Evolutionary conservation across 2,888 invertebrate genomes (phyloP).

Genomic region (Papilio demoleus): DNA sequence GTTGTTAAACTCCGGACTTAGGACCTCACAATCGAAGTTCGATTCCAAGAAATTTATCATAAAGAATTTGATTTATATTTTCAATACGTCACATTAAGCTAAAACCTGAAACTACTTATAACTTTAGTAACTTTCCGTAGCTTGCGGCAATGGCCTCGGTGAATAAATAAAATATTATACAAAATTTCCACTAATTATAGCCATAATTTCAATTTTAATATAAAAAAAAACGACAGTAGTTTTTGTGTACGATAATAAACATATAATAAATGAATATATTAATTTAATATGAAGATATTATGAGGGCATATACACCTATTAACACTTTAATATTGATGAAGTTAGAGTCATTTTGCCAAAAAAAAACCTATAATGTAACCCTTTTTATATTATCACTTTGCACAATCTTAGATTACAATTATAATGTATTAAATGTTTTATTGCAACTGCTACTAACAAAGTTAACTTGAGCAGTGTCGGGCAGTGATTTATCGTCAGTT

Average conservation of each 20-base stretch:
- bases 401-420: no score
- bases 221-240: neutral
- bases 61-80: neutral
- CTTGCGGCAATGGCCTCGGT: slow-evolving; percentile 14
- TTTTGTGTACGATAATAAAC: neutral
- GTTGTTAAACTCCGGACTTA: slow-evolving; percentile 43
- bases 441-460: neutral
- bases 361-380: no score
- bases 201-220: neutral
- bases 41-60: neutral
- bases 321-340: no score
- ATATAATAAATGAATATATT: neutral
- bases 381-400: no score
- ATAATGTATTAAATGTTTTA: neutral
- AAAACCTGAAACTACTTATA: neutral
- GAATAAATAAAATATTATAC: neutral
- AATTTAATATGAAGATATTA: no score
- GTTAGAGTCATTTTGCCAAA: no score
- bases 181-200: neutral
- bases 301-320: no score
- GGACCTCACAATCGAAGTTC: neutral
- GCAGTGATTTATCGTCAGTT: neutral
- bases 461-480: slow-evolving; percentile 1
- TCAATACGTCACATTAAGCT: neutral
- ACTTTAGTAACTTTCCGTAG: slow-evolving; percentile 20